These are phyloP conservation scores for Lontra canadensis DNA, from an alignment of 2,113 vertebrate species.

Conservation along the genomic window DNA sequence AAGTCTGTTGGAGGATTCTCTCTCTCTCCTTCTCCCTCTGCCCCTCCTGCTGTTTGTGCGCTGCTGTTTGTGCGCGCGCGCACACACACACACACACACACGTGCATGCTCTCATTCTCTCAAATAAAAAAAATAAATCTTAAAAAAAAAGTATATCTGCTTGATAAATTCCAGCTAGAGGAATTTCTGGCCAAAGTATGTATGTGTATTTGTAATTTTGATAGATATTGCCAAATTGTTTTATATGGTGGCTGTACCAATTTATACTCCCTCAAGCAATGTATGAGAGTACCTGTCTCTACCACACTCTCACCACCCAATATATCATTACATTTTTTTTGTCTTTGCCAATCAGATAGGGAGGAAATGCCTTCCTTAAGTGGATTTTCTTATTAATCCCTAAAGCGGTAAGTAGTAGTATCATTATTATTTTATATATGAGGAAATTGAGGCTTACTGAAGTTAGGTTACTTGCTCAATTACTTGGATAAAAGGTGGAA, in stretches of 20 bases:
- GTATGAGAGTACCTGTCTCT: neutral
- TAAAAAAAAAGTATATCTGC: neutral
- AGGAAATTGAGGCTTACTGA: slow-evolving; percentile 2
- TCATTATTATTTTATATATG: neutral
- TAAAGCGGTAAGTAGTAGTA: neutral
- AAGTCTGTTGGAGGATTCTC: too few species aligned
- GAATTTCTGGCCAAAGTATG: neutral
- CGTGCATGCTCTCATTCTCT: neutral
- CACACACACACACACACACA: too few species aligned
- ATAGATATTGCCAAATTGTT: neutral
- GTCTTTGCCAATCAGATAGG: neutral
- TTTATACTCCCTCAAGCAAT: neutral
- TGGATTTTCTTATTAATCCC: neutral
- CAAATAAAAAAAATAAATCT: neutral
- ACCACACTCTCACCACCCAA: neutral
- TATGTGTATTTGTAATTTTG: neutral
- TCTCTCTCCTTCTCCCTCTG: neutral
- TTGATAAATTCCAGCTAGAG: neutral
- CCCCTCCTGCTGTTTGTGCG: neutral
- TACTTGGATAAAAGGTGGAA: slow-evolving; percentile 9
- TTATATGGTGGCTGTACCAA: neutral
- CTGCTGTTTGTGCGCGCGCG: rapidly evolving
- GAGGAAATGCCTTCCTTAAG: neutral
- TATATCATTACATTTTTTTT: neutral
- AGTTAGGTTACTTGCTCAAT: neutral